Evolutionary conservation across 1,140 invertebrate species (phyloP).

Genomic region (Antheraea mylitta): DNA sequence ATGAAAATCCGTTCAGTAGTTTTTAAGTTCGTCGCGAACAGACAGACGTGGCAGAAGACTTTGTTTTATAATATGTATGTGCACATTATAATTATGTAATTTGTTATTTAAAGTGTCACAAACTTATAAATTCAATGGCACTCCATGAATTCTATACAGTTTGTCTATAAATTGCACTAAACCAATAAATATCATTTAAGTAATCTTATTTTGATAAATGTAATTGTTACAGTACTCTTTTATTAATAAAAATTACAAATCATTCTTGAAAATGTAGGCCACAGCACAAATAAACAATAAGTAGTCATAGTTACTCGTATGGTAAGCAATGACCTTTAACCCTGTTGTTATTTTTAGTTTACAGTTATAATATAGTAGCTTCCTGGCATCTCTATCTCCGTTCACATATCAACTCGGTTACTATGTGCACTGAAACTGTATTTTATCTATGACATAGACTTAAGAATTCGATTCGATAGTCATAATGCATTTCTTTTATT

Average conservation of each 20-base stretch:
- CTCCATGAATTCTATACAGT: too few species aligned
- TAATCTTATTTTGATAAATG: conserved; percentile 3
- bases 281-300: conserved; percentile 10
- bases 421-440: conserved; percentile 41
- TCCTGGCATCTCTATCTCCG: conserved; percentile 23
- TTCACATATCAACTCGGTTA: conserved; percentile 37
- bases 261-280: conserved; percentile 11
- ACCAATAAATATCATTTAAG: not conserved
- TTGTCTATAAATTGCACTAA: not conserved
- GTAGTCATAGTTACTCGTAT: not conserved
- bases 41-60: too few species aligned
- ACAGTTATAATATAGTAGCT: conserved; percentile 23
- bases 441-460: conserved; percentile 5
- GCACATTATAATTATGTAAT: not conserved
- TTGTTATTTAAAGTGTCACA: not conserved
- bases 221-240: not conserved
- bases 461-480: not conserved
- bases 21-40: too few species aligned
- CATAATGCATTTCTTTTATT: too few species aligned
- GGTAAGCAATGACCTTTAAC: conserved; percentile 45
- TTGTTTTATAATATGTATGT: too few species aligned
- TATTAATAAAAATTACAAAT: conserved; percentile 8
- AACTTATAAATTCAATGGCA: not conserved
- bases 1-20: too few species aligned
- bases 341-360: conserved; percentile 50